Evolutionary conservation across 2,113 vertebrate genomes (phyloP), one percentile per base, ranked within the genome.

Genomic region (Poeciliopsis retropinna): DNA sequence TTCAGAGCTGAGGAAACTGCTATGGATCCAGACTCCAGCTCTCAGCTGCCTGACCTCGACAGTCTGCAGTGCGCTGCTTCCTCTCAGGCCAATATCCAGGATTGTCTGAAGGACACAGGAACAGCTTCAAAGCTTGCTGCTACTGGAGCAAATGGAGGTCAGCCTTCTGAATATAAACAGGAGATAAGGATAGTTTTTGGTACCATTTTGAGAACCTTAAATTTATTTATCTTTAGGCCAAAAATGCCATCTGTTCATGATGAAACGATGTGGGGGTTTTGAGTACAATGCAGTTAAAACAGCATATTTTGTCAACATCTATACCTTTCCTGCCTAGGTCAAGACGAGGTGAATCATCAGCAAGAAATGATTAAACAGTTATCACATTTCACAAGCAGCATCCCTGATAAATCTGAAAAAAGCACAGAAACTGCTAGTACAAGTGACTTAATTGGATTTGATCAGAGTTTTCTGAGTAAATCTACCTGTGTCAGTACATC

Each of bases 81-180:
- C 14, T 32, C 69, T 76, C 72, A 68, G 71, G 4, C 32, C 34
- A 54, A 70, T 78, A 73, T 11, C 44, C n/a, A 68, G 51, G 82
- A 83, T 11, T 0, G 39, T 81, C 37, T 72, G 1, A 69, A 85
- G 63, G 83, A 76, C 67, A 31, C 71, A 61, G 90, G 39, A 69
- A 69, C 41, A 75, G 87, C 78, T 67, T 32, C 73, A 29, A 17
- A 72, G 27, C 81, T 66, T 47, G 73, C 88, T 88, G 27, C 68
- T 57, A n/a, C 57, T 28, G 72, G 70, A 85, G 60, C 73, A 82
- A 22, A 28, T 66, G 80, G 39, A 90, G 88, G 89, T 89, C 81
- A 87, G 87, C 67, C 87, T 85, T 60, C 30, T 29, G 2, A 64
- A 67, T 27, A 63, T 57, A 86, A 85, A 87, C 82, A 70, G 11